Evolutionary conservation across 92 coral and sea anemone species (phyloP), one percentile per base, ranked within the genome.

Genomic region (Meandrina meandrites): DNA sequence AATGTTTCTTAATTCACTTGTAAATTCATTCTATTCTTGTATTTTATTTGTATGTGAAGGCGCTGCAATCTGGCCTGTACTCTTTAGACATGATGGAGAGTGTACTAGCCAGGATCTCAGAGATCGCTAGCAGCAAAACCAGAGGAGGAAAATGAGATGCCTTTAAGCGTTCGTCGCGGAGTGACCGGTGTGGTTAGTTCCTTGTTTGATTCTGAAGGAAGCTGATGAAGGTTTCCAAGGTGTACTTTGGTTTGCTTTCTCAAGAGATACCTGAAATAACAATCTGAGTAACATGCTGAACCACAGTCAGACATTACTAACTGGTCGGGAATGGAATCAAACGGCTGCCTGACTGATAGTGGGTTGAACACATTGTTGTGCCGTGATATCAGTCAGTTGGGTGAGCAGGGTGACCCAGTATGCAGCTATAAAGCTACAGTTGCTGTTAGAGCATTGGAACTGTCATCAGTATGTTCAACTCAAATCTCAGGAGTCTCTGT

Each of bases 11-110:
- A 21, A 58, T 58, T 24, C 14, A 24, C 28, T 58, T 22, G 24
- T 58, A 58, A 58, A 58, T 60, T 56, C 68, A 24, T 60, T 60
- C 9, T 22, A 36, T 22, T 1, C 30, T 7, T 7, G 28, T 62
- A 31, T 54, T 68, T 76, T 71, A 34, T 35, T 35, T 73, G 19
- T 66, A 31, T 75, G 24, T 57, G 31, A 82, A 94, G 98, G 94
- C 90, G 17, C 75, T 94, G 30, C 91, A 89, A 71, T 93, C 98
- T 50, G 96, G 94, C 56, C 84, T 94, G 67, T 89, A 91, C 86
- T 92, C 98, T 17, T 80, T 94, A 81, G 96, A 94, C 73, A 93
- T 92, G 91, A 93, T 94, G 89, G 98, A 94, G 79, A 93, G 98
- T 79, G 91, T 94, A 16, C 82, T 93, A 28, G 94, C 92, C 79